Evolutionary conservation across 1,140 invertebrate genomes (phyloP).

Genomic region (Panulirus ornatus): DNA sequence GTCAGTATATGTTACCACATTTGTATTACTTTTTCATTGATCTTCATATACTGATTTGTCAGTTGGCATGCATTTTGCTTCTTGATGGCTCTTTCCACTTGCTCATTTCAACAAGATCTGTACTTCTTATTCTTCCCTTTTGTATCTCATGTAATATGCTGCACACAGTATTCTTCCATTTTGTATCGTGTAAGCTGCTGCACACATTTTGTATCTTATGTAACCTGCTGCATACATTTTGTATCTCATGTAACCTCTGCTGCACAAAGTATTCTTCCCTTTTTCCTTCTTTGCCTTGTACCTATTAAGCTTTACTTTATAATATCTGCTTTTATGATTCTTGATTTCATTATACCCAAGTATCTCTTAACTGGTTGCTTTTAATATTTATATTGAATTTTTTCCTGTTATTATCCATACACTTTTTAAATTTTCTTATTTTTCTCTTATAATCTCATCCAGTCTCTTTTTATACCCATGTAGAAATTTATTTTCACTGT

Average conservation of each 20-base stretch:
- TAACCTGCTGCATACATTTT: no score
- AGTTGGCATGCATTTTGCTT: neutral
- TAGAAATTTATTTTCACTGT: neutral
- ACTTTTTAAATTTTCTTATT: neutral
- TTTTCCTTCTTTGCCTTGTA: no score
- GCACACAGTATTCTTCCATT: neutral
- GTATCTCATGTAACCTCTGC: no score
- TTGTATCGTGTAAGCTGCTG: neutral
- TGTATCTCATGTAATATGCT: neutral
- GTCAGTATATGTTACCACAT: no score
- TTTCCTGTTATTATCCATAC: neutral
- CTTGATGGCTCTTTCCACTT: neutral
- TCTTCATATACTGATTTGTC: neutral
- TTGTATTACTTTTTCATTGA: neutral
- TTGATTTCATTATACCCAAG: neutral
- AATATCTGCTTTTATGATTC: neutral
- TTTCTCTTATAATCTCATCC: neutral
- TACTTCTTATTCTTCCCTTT: neutral
- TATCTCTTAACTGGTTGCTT: neutral
- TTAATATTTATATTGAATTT: neutral
- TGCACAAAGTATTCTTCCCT: no score
- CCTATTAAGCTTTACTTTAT: no score
- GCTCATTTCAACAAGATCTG: neutral
- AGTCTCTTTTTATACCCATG: neutral
- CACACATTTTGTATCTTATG: no score